These are phyloP conservation scores for Agrilus mali DNA, from an alignment of 2,888 invertebrate genomes.

Conservation along the genomic window DNA sequence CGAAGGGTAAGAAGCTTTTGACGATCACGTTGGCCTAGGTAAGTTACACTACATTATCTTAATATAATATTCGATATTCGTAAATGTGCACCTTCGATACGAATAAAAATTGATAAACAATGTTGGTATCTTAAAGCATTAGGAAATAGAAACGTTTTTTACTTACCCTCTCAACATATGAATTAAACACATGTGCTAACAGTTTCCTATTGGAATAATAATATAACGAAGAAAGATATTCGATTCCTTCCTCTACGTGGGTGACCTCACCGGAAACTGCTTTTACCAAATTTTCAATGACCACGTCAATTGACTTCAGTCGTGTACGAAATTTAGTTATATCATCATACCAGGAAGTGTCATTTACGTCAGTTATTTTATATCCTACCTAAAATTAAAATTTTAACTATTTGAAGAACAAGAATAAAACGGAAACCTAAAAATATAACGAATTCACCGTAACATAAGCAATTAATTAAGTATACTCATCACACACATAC, in stretches of 20 bases:
- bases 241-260: constrained; percentile 70
- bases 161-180: background rate
- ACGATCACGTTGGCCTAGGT: too few relatives aligned
- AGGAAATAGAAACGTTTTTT: too few relatives aligned
- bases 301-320: constrained; percentile 56
- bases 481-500: too few relatives aligned
- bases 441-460: too few relatives aligned
- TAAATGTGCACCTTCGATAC: too few relatives aligned
- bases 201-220: constrained; percentile 66
- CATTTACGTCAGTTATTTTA: constrained; percentile 65
- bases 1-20: too few relatives aligned
- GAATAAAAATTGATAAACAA: too few relatives aligned
- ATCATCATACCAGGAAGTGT: constrained; percentile 72
- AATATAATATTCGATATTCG: too few relatives aligned
- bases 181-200: constrained; percentile 53
- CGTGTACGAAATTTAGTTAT: constrained; percentile 46
- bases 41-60: too few relatives aligned
- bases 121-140: too few relatives aligned
- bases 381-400: constrained; percentile 35
- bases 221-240: constrained; percentile 62
- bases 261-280: constrained; percentile 66
- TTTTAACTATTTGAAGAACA: background rate
- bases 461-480: too few relatives aligned
- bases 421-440: background rate
- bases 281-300: constrained; percentile 70